phyloP scores from a whole-genome alignment of 2,888 invertebrate genomes.

The Latheticus oryzae region DNA sequence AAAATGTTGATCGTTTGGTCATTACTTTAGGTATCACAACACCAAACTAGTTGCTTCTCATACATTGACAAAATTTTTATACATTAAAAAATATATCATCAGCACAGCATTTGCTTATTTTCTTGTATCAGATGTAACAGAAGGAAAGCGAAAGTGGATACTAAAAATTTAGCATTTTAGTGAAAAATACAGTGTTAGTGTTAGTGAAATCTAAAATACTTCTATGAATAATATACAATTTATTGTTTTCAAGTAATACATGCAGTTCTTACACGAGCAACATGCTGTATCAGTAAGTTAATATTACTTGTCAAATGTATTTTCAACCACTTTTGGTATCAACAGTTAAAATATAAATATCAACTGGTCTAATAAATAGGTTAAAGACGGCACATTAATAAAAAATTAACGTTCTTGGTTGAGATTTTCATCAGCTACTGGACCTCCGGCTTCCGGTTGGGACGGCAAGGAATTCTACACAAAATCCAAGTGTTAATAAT shows the following conservation, averaged over 20 bases:
- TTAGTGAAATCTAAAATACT: conserved; percentile 46
- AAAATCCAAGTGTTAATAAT: conserved; percentile 56
- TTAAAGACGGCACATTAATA: conserved; percentile 44
- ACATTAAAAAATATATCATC: conserved; percentile 35
- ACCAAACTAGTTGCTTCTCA: conserved; percentile 49
- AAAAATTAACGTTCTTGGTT: conserved; percentile 71
- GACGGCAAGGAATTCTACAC: conserved; percentile 78
- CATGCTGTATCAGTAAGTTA: conserved; percentile 47
- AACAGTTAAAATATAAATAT: conserved; percentile 26
- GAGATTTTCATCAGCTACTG: conserved; percentile 80
- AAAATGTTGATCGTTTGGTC: conserved; percentile 47
- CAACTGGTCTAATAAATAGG: conserved; percentile 34
- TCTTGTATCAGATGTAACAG: conserved; percentile 24
- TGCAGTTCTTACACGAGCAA: conserved; percentile 43
- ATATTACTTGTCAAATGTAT: conserved; percentile 40
- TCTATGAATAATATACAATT: conserved; percentile 40
- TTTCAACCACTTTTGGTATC: too few relatives aligned
- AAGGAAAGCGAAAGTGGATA: conserved; percentile 35
- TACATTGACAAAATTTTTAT: conserved; percentile 34
- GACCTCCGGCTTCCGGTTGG: conserved; percentile 64
- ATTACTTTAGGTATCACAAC: conserved; percentile 53
- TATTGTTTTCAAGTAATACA: conserved; percentile 45
- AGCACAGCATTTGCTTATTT: conserved; percentile 28
- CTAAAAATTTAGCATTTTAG: conserved; percentile 39
- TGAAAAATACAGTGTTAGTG: conserved; percentile 45